Percentiles rank a stretch among this genome's conserved stretches.
These are phyloP conservation scores for Acanthaster planci DNA, from an alignment of 35 echinoderm and acorn worm species.

Conservation along the genomic window DNA sequence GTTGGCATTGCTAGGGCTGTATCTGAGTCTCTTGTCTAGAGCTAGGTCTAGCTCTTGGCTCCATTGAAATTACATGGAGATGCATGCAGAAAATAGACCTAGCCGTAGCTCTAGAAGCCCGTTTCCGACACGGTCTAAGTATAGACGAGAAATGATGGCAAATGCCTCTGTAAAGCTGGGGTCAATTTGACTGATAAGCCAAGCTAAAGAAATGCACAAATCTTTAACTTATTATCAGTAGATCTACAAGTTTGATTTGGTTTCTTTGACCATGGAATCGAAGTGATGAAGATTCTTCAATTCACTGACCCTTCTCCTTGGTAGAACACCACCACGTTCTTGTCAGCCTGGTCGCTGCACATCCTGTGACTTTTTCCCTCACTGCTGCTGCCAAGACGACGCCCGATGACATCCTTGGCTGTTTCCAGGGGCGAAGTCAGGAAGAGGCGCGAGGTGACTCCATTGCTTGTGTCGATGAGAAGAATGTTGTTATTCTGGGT, in stretches of 20 bases:
- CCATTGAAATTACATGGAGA: too few relatives aligned
- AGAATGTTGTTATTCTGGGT: conserved; percentile 74
- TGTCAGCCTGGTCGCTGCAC: conserved; percentile 83
- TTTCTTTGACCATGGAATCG: not conserved
- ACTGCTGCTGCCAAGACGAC: conserved; percentile 48
- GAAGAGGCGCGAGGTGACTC: conserved; percentile 52
- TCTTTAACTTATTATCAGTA: not conserved
- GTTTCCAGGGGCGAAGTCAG: conserved; percentile 63
- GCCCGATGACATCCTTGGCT: conserved; percentile 72
- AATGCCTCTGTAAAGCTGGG: too few relatives aligned
- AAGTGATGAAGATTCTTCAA: not conserved
- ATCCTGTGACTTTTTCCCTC: conserved; percentile 72
- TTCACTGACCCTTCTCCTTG: conserved; percentile 71
- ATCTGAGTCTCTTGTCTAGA: too few relatives aligned
- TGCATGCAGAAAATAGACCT: too few relatives aligned
- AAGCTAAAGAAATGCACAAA: not conserved
- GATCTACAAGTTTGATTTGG: not conserved
- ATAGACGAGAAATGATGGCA: too few relatives aligned
- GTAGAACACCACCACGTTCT: conserved; percentile 85
- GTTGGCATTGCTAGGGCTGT: too few relatives aligned
- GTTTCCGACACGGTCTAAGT: too few relatives aligned
- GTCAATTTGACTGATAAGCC: too few relatives aligned
- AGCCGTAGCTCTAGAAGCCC: too few relatives aligned
- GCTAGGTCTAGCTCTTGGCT: too few relatives aligned
- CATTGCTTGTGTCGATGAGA: conserved; percentile 62